Evolutionary conservation across 2,888 invertebrate species (phyloP), one percentile per base, ranked within the genome.

Genomic region (Rhamphomyia laevipes): DNA sequence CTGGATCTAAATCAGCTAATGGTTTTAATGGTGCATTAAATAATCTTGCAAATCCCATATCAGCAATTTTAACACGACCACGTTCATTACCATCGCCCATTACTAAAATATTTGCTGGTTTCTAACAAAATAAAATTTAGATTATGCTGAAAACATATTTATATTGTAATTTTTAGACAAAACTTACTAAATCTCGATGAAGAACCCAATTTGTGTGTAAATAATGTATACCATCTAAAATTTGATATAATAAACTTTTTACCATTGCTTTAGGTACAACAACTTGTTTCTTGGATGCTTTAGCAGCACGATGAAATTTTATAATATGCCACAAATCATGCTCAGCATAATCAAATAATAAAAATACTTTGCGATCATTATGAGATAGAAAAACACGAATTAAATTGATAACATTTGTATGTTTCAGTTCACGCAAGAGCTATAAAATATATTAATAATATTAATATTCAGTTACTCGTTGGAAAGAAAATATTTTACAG

Each of bases 321-420:
- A 99, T 99, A 27, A 99, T 99, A 67, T 99, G 97, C 99, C 97
- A 99, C 49, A 99, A 72, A 74, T 99, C 99, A 76, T 99, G 97
- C 72, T 99, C 97, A 0, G 97, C 96, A 75, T 93, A 99, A 67
- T 99, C 97, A 73, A 97, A 95, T 11, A 99, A 73, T 35, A 97
- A 74, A 86, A 94, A 99, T 4, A 97, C 96, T 77, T 96, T 95
- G 35, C 96, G 79, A 64, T 96, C 96, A 60, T 83, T 88, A 65
- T 95, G 95, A 0, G 97, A 96, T 1, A 99, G 77, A 67, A 99
- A 99, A 2, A 99, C 97, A 60, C 94, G 75, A 59, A 96, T 95
- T 42, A 99, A 75, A 60, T 90, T 93, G 54, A 99, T 97, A 1
- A 99, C 94, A 76, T 99, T 99, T 27, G 91, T 80, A 71, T 99